Evolutionary conservation across 1,140 invertebrate genomes (phyloP), one percentile per base, ranked within the genome.

Genomic region (Popillia japonica): DNA sequence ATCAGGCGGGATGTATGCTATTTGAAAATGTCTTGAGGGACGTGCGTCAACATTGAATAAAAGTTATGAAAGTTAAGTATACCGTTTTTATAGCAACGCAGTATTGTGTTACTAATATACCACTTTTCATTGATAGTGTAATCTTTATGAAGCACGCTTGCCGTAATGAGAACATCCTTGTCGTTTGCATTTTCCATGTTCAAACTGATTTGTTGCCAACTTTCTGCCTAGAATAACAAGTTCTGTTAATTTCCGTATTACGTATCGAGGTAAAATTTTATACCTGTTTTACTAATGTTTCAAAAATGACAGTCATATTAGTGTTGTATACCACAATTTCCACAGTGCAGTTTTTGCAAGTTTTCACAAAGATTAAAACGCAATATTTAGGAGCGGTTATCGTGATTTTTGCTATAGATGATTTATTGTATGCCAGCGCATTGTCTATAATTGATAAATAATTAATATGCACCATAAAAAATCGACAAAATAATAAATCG

Each of bases 71-170:
- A 42, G 10, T 42, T 44, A 44, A 10, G 7, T 8, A 14, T 44
- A 44, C 9, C 8, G 9, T 44, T 44, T 2, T 7, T 44, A 8
- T 14, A 8, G 42, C 27, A 34, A 4, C 27, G 27, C 1, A 34
- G 4, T 68, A 68, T 68, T 20, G 20, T 68, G 27, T 68, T 22
- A 20, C 61, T 68, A 34, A 68, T 68, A 14, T 68, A 68, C 61
- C 61, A 68, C 20, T 55, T 55, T 7, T n/a, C 48, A 4, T 55
- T 14, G 48, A 8, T 17, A 14, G 1, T 17, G 4, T 6, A 0
- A 4, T 2, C 48, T n/a, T 0, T 6, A 55, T 55, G 4, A 55
- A 14, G n/a, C 14, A 55, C 48, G 14, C 9, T 0, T 11, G 48
- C 48, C 17, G 2, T 23, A 68, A 68, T 34, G 4, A 9, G 8